These are phyloP conservation scores for Akabosia matsudoensis DNA, from an alignment of 1,140 invertebrate species.

Conservation along the genomic window DNA sequence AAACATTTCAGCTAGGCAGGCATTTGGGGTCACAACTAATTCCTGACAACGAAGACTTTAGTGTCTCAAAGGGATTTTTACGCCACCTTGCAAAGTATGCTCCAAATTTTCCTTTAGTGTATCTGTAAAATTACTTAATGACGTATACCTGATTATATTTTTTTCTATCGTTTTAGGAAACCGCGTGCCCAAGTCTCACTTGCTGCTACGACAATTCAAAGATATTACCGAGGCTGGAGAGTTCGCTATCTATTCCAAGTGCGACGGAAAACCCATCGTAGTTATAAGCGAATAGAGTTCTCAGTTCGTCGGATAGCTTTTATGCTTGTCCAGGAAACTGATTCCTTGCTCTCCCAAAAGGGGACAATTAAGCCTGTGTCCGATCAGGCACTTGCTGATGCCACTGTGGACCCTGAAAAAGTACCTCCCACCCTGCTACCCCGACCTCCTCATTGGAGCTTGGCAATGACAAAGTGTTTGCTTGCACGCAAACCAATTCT, in stretches of 20 bases:
- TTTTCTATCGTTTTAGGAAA: not conserved
- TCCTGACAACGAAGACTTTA: not conserved
- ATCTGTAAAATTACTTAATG: no score
- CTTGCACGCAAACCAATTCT: no score
- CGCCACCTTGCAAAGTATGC: not conserved
- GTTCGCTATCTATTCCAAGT: constrained; percentile 5
- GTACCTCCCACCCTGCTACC: not conserved
- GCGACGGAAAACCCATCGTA: not conserved
- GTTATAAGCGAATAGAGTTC: not conserved
- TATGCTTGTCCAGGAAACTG: not conserved
- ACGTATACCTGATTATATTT: not conserved
- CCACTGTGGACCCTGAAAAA: not conserved
- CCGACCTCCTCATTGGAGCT: not conserved
- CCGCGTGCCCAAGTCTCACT: not conserved
- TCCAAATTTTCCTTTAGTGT: not conserved
- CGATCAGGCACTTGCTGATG: not conserved
- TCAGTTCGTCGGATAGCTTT: not conserved
- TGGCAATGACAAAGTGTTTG: not conserved
- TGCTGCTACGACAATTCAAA: not conserved
- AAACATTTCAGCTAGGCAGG: not conserved
- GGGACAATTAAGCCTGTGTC: not conserved
- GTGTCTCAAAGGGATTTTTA: not conserved
- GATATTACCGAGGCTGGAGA: constrained; percentile 1
- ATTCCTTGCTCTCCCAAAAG: not conserved
- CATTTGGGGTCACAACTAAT: not conserved